phyloP scores from a whole-genome alignment of 2,113 vertebrate genomes.

The Carettochelys insculpta region DNA sequence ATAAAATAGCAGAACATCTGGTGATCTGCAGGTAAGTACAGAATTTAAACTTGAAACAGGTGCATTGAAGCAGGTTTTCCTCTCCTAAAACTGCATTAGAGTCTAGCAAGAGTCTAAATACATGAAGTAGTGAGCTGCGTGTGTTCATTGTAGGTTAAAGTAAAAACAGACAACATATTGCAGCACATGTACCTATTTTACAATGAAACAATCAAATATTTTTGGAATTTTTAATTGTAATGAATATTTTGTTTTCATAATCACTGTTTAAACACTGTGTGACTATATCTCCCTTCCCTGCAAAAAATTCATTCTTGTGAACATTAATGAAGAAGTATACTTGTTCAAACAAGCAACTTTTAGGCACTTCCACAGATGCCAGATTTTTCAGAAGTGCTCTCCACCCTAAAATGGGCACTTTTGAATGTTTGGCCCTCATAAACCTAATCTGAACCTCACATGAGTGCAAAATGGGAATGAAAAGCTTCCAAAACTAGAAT shows the following conservation, averaged over 20 bases:
- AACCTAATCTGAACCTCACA: background rate
- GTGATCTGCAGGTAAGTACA: slow-evolving; percentile 43
- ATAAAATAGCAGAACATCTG: slow-evolving; percentile 63
- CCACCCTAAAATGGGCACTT: background rate
- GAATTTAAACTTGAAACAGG: slow-evolving; percentile 36
- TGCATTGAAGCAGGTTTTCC: slow-evolving; percentile 51
- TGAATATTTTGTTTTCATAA: background rate
- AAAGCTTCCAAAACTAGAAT: background rate
- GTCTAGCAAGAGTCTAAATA: slow-evolving; percentile 23
- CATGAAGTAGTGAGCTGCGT: slow-evolving; percentile 26
- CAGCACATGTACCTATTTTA: background rate
- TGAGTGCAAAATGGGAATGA: background rate
- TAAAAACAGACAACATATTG: fast-evolving
- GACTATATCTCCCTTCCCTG: background rate
- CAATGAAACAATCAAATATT: background rate
- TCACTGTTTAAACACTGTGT: background rate
- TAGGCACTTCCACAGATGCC: background rate
- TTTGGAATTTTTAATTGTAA: background rate
- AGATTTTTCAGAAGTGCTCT: background rate
- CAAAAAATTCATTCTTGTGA: background rate
- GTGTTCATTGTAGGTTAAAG: background rate
- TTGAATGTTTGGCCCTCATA: background rate
- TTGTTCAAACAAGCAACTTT: background rate
- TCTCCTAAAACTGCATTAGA: slow-evolving; percentile 53
- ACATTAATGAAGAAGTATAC: background rate